Evolutionary conservation across 2,888 invertebrate species (phyloP), one percentile per base, ranked within the genome.

Genomic region (Hemicrepidius hirtus): DNA sequence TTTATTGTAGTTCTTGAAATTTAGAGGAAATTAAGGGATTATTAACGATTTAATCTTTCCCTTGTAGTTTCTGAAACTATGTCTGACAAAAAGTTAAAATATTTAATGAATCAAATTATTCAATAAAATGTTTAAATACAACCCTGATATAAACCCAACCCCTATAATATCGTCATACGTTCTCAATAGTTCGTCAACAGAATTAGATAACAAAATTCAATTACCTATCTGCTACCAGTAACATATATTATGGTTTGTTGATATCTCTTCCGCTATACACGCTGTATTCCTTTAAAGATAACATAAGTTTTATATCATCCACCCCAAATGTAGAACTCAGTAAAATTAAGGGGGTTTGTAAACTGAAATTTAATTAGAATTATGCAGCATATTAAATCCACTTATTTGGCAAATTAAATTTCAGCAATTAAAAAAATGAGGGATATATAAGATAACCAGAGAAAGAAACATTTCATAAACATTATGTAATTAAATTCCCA

Each of bases 161-260:
- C 66, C 37, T 13, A 55, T 24, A 10, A 18, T 21, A n/a, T 69
- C 21, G 63, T 60, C 65, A 59, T 57, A 59, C 37, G 50, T 68
- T 59, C 35, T 75, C 76, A 76, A 77, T 76, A 77, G 75, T 75
- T 77, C 74, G 73, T 78, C 75, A 76, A 76, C 74, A 63, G 20
- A 57, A 62, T 50, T 62, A 69, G 74, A 75, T 73, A 77, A 72
- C 74, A 71, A 76, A 72, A 78, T 78, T 76, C 73, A 76, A 78
- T 78, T 76, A 78, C 72, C 55, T 64, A 78, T 74, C 55, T 64
- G 12, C 24, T 16, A 64, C 70, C 70, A 70, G 10, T 44, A 67
- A 44, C 28, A 60, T 68, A 40, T 28, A 66, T 68, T 44, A 41
- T 41, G 40, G 40, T 49, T 32, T 59, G 59, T 59, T 41, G 57